Evolutionary conservation across 2,113 vertebrate species (phyloP).

Genomic region (Antennarius striatus): DNA sequence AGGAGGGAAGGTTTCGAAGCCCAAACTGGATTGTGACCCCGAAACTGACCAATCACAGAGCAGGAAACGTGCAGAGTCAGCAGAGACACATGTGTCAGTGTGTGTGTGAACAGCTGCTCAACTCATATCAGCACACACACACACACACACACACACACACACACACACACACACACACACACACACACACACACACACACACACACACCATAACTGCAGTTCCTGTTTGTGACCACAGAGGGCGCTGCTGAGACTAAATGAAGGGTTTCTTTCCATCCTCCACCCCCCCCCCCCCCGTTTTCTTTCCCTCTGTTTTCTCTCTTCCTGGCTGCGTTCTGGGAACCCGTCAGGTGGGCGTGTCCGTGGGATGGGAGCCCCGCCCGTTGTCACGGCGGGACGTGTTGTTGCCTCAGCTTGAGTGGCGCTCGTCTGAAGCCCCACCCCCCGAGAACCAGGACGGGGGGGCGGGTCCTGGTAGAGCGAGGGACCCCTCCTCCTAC

Average conservation of each 20-base stretch:
- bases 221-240: constrained; percentile 7
- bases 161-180: constrained; percentile 5
- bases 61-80: constrained; percentile 43
- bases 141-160: constrained; percentile 20
- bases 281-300: background rate
- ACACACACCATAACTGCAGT: constrained; percentile 3
- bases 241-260: constrained; percentile 6
- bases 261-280: background rate
- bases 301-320: background rate
- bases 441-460: no score
- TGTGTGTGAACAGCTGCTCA: constrained; percentile 28
- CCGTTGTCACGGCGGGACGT: constrained; percentile 4
- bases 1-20: constrained; percentile 30
- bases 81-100: constrained; percentile 31
- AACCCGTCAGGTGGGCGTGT: constrained; percentile 29
- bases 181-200: background rate
- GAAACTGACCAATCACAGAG: constrained; percentile 43
- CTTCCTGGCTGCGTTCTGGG: background rate
- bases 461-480: no score
- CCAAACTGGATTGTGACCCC: constrained; percentile 42
- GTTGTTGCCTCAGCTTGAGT: constrained; percentile 5
- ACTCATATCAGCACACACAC: background rate
- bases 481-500: background rate
- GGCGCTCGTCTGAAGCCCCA: constrained; percentile 8
- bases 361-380: constrained; percentile 23